Evolutionary conservation across 2,113 vertebrate species (phyloP), one percentile per base, ranked within the genome.

Genomic region (Daubentonia madagascariensis): DNA sequence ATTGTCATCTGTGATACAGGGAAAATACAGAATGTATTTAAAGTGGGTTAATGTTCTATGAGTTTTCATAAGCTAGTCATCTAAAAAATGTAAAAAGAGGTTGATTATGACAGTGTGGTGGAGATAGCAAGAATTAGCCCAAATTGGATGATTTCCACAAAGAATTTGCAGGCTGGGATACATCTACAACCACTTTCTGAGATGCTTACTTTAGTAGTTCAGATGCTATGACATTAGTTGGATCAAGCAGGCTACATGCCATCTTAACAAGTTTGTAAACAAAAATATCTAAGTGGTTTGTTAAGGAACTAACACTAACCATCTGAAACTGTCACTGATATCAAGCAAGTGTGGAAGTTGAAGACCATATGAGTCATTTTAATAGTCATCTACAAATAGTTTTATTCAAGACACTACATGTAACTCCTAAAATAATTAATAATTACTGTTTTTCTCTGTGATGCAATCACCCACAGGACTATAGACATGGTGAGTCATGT

Each of bases 121-220:
- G 40, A 93, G 43, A 59, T 48, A 65, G 68, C 32, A 89, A 88
- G 54, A 70, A 80, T 23, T 70, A 32, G 35, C 59, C 50, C 57
- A 84, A 70, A 91, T 0, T n/a, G 43, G 37, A n/a, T 72, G 86
- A 40, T 43, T 93, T 92, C 63, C 63, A 70, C 79, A 94, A 78
- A 92, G 54, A 79, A 79, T 54, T 59, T 91, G 17, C 83, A 93
- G 85, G 70, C 96, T 94, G 95, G 86, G 25, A 65, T 48, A 67
- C 25, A 54, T 96, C 84, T 67, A 30, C n/a, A 72, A 30, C 40
- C 86, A 94, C 97, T 70, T 96, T 92, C 73, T 75, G 90, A 93
- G 97, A 87, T 86, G 93, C 61, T 98, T 95, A 32, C 72, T 81
- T 37, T 70, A 52, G 65, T 65, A 81, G n/a, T 57, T 81, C 91